phyloP scores from a whole-genome alignment of 2,888 invertebrate species.

The Lathronympha strigana region DNA sequence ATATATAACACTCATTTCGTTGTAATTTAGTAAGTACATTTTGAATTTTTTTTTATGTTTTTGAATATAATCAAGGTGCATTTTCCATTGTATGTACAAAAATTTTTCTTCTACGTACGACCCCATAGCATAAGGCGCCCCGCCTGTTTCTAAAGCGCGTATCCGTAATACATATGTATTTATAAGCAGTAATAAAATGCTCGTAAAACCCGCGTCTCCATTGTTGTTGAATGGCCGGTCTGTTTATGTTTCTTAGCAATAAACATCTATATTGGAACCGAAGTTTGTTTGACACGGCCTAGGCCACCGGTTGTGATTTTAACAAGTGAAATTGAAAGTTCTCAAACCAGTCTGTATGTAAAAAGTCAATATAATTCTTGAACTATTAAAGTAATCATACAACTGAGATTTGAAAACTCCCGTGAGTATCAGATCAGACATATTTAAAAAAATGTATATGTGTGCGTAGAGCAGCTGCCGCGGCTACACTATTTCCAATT shows the following conservation, averaged over 20 bases:
- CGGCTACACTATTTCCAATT: too few species aligned
- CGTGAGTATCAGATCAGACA: too few species aligned
- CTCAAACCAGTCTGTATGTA: too few species aligned
- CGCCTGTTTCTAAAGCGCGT: conserved; percentile 11
- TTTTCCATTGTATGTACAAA: not conserved
- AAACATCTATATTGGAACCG: conserved; percentile 29
- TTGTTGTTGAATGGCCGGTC: conserved; percentile 54
- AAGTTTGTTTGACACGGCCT: conserved; percentile 26
- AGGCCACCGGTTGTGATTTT: conserved; percentile 9
- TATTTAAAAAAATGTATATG: too few species aligned
- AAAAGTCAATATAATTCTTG: too few species aligned
- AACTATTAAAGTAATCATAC: too few species aligned
- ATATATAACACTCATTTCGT: too few species aligned
- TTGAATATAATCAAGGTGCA: not conserved
- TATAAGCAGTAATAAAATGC: conserved; percentile 60
- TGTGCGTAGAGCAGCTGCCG: too few species aligned
- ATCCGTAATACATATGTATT: conserved; percentile 57
- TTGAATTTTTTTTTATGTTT: too few species aligned
- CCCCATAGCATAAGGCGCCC: conserved; percentile 1
- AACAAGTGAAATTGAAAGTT: not conserved
- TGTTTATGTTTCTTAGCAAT: conserved; percentile 53
- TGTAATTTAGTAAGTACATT: too few species aligned
- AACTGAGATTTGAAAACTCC: too few species aligned
- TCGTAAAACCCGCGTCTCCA: conserved; percentile 64
- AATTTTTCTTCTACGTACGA: not conserved